Percentiles rank a stretch among this genome's conserved stretches.
These are phyloP conservation scores for Yponomeuta evonymella DNA, from an alignment of 2,888 invertebrate species.

Conservation along the genomic window DNA sequence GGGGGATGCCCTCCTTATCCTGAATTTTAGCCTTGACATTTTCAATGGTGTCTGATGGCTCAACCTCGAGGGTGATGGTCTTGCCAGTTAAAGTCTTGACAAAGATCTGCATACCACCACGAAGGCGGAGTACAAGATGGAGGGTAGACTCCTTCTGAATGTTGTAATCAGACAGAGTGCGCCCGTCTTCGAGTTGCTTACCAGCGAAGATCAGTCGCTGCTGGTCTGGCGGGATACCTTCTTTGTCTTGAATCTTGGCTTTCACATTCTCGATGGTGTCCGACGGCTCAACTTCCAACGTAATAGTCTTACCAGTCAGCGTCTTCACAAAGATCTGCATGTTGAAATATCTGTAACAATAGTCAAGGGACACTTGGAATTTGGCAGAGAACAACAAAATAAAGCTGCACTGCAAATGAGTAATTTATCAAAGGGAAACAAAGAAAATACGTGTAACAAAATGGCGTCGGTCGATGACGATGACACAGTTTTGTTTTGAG, in stretches of 20 bases:
- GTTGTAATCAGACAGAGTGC: slow-evolving; percentile 56
- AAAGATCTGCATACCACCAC: slow-evolving; percentile 58
- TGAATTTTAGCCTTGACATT: slow-evolving; percentile 58
- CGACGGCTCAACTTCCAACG: slow-evolving; percentile 51
- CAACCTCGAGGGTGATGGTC: slow-evolving; percentile 51
- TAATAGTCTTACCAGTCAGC: slow-evolving; percentile 57
- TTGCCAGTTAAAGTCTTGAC: slow-evolving; percentile 52
- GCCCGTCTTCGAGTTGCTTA: slow-evolving; percentile 56
- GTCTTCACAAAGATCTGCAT: slow-evolving; percentile 57
- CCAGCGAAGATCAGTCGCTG: slow-evolving; percentile 58
- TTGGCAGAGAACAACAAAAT: slow-evolving; percentile 26
- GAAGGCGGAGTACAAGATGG: slow-evolving; percentile 51
- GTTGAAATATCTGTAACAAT: slow-evolving; percentile 39
- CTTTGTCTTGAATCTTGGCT: slow-evolving; percentile 59
- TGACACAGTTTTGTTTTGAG: slow-evolving; percentile 4
- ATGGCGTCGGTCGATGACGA: slow-evolving; percentile 46
- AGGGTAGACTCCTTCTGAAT: slow-evolving; percentile 60
- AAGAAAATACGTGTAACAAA: slow-evolving; percentile 63
- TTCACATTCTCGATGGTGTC: slow-evolving; percentile 61
- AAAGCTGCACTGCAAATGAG: slow-evolving; percentile 19
- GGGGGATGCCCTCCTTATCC: slow-evolving; percentile 54
- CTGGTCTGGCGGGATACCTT: slow-evolving; percentile 59
- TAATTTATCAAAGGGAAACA: slow-evolving; percentile 36
- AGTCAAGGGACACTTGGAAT: slow-evolving; percentile 35
- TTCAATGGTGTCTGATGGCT: slow-evolving; percentile 50